Conservation (phyloP, 2,797 vertebrate genomes). For the Gallinago nigripennis region DNA sequence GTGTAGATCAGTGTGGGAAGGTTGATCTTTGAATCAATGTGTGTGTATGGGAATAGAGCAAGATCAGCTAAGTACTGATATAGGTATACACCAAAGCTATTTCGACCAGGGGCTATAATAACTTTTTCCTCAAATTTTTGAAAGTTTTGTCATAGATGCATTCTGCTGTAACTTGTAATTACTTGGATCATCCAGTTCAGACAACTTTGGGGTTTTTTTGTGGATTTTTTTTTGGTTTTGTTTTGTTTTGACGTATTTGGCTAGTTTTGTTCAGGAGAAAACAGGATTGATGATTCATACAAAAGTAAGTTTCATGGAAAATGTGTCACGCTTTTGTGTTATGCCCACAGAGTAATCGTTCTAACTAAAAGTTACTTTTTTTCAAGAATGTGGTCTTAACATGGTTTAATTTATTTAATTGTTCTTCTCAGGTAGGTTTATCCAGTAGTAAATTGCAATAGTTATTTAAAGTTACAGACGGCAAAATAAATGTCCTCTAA, state of each 20-base stretch:
- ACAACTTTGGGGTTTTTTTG: not conserved
- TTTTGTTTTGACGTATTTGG: constrained; percentile 8
- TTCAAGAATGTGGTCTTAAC: constrained; percentile 1
- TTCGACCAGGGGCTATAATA: constrained; percentile 54
- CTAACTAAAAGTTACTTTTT: constrained; percentile 58
- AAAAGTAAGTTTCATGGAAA: constrained; percentile 63
- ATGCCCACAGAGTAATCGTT: constrained; percentile 50
- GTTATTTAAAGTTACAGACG: constrained; percentile 30
- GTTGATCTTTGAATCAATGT: constrained; percentile 3
- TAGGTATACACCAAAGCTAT: constrained; percentile 33
- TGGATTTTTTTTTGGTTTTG: too few species aligned
- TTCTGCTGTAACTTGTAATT: constrained; percentile 64
- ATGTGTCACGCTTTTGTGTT: constrained; percentile 63
- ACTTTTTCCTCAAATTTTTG: constrained; percentile 50
- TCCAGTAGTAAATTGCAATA: constrained; percentile 1
- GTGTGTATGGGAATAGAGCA: not conserved
- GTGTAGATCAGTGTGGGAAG: not conserved
- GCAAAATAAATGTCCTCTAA: constrained; percentile 55
- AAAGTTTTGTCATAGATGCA: constrained; percentile 54
- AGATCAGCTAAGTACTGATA: constrained; percentile 9
- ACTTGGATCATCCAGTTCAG: constrained; percentile 54
- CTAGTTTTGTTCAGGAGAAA: constrained; percentile 56
- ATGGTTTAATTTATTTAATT: constrained; percentile 44
- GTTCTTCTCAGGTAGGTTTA: constrained; percentile 7
- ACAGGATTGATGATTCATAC: constrained; percentile 65